phyloP scores from a whole-genome alignment of 2,888 invertebrate species.

The Eutolmus rufibarbis region DNA sequence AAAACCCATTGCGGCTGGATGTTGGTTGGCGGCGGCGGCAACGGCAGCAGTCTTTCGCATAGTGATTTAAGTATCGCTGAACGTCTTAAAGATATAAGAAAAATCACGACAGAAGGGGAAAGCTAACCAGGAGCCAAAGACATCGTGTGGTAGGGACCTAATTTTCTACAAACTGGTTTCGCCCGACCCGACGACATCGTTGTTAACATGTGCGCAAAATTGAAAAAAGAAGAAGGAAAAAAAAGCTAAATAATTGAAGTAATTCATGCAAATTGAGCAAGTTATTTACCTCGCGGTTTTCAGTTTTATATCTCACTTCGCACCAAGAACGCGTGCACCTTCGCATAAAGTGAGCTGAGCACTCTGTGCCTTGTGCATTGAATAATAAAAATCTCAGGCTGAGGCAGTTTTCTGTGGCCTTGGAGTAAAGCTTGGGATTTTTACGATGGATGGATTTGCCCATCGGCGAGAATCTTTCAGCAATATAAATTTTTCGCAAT shows the following conservation, averaged over 20 bases:
- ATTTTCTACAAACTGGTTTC: slow-evolving; percentile 20
- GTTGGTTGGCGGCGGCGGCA: background rate
- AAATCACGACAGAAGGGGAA: background rate
- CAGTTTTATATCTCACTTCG: background rate
- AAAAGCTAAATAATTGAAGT: background rate
- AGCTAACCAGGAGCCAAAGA: background rate
- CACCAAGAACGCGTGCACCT: background rate
- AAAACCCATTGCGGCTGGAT: background rate
- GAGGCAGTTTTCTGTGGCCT: background rate
- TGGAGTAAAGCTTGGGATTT: slow-evolving; percentile 1
- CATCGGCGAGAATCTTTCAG: background rate
- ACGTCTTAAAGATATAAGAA: background rate
- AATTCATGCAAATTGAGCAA: slow-evolving; percentile 27
- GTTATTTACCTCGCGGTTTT: background rate
- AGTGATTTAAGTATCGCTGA: background rate
- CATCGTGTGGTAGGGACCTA: slow-evolving; percentile 3
- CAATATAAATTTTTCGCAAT: background rate
- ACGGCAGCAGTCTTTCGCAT: background rate
- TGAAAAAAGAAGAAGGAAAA: background rate
- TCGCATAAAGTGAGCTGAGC: background rate
- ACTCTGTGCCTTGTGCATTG: background rate
- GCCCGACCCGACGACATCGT: background rate
- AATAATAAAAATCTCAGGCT: background rate
- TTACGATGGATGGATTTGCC: background rate
- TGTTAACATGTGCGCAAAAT: background rate